phyloP scores from a whole-genome alignment of 2,113 vertebrate species.

The Daboia siamensis region DNA sequence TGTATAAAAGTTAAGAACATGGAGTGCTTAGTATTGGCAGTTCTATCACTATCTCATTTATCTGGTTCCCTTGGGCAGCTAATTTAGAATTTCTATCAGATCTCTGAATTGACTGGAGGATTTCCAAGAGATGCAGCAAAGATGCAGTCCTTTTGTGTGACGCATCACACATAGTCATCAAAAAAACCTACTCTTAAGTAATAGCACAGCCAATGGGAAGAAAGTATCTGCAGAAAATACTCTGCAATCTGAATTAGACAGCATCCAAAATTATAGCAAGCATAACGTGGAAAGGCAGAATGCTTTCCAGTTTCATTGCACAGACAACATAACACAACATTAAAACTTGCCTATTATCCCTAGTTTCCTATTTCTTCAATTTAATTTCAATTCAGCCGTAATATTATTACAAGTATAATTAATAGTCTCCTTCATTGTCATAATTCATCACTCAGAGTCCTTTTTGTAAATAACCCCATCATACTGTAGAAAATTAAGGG shows the following conservation, averaged over 20 bases:
- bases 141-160: not conserved
- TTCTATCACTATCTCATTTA: not conserved
- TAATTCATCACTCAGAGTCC: not conserved
- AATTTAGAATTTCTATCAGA: not conserved
- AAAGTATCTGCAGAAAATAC: not conserved
- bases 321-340: not conserved
- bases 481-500: not conserved
- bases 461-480: not conserved
- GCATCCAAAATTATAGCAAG: not conserved
- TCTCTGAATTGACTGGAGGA: not conserved
- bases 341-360: not conserved
- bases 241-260: not conserved
- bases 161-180: not conserved
- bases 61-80: not conserved
- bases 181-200: not conserved
- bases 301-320: not conserved
- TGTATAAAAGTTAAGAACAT: constrained; percentile 9
- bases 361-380: not conserved
- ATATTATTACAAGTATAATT: not conserved
- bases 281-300: not conserved
- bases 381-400: not conserved
- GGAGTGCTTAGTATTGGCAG: not conserved
- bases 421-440: not conserved
- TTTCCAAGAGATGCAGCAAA: not conserved
- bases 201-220: not conserved